Base-by-base conservation (phyloP, 92 coral and sea anemone genomes). In the Epizoanthus scotinus region DNA sequence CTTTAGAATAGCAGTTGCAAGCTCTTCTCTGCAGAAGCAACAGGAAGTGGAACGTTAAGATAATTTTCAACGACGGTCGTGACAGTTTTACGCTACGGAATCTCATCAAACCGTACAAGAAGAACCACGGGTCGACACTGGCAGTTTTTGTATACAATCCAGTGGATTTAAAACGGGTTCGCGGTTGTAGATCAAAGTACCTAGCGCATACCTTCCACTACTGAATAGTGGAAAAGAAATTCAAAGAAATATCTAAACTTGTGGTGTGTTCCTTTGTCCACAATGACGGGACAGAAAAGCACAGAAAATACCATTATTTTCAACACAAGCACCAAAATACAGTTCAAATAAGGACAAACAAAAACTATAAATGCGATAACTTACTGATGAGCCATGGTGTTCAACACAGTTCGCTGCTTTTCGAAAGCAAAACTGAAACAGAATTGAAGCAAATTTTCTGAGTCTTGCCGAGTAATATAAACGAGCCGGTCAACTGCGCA, bases 401-500 rank as follows among this genome's bases (percentile, higher is more conserved):
- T 75, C 67, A 12, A 36, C 56, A 58, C 19, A 22, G 12, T 21
- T 15, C 9, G 56, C 8, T 3, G 44, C 22, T 60, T 73, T 75
- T 59, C 31, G 28, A 59, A 75, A 58, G 68, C 53, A 75, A 75
- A 75, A 75, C 18, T 38, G 81, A 75, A 75, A 75, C 67, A 10
- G 14, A 75, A 38, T 75, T 75, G 36, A 59, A 72, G 70, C 34
- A 78, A 79, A 85, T 68, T 80, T 81, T 66, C 67, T 54, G 13
- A 70, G 69, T 62, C 87, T n/a, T 91, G 97, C 97, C 87, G 97
- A 90, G 94, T 92, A 92, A 92, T 91, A 55, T 70, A 62, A 84
- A 60, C 78, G 67, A 74, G 75, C 94, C 94, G 90, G 95, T 84
- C 88, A 91, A 84, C 94, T 95, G 98, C 98, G 98, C 98, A 95